phyloP scores from a whole-genome alignment of 1,140 invertebrate genomes.

The Drosophila serrata region DNA sequence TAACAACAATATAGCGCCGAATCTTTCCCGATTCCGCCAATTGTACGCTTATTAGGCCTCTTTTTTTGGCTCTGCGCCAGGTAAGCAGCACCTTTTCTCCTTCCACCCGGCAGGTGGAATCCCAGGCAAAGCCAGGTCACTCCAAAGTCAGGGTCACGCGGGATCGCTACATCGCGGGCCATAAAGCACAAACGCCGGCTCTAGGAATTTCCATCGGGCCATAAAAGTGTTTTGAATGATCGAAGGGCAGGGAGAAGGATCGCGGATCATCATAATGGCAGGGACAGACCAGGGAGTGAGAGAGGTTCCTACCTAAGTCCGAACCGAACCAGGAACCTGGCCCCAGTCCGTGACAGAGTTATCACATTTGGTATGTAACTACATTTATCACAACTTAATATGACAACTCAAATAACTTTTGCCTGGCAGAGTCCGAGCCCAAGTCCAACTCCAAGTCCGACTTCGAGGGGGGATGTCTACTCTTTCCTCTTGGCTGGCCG shows the following conservation, averaged over 20 bases:
- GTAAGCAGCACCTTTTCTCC: conserved; percentile 17
- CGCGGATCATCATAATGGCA: conserved; percentile 60
- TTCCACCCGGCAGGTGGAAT: conserved; percentile 43
- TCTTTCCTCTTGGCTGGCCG: conserved; percentile 11
- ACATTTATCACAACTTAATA: conserved; percentile 85
- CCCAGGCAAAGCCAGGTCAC: conserved; percentile 9
- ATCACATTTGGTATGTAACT: conserved; percentile 82
- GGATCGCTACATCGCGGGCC: not conserved
- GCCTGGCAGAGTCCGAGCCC: conserved; percentile 39
- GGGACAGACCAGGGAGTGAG: not conserved
- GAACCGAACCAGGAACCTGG: not conserved
- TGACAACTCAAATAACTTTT: conserved; percentile 83
- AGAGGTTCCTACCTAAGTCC: conserved; percentile 38
- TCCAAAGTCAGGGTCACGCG: conserved; percentile 61
- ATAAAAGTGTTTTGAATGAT: conserved; percentile 75
- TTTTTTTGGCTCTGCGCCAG: not conserved
- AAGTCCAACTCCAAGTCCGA: not conserved
- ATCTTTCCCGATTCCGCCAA: conserved; percentile 33
- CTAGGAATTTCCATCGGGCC: conserved; percentile 66
- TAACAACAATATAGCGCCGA: not conserved
- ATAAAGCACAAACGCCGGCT: conserved; percentile 34
- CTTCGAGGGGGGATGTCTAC: not conserved
- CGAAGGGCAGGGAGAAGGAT: not conserved
- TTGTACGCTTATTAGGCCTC: conserved; percentile 32
- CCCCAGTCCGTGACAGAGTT: conserved; percentile 50